These are phyloP conservation scores for Noctua pronuba DNA, from an alignment of 2,888 invertebrate genomes.

Conservation along the genomic window DNA sequence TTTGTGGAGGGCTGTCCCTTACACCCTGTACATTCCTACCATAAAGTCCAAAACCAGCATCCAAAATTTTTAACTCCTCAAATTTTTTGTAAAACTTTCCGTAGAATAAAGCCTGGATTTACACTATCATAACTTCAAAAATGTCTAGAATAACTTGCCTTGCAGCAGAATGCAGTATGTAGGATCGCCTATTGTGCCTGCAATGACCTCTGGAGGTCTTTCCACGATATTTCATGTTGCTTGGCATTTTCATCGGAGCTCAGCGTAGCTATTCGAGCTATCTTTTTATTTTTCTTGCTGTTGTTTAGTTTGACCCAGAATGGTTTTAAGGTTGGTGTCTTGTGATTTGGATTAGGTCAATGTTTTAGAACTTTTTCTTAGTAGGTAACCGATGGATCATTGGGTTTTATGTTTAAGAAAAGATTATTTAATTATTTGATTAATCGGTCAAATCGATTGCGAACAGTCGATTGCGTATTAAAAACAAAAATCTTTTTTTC, in stretches of 20 bases:
- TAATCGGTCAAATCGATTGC: not conserved
- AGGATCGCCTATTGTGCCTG: slow-evolving; percentile 51
- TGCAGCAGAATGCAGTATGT: slow-evolving; percentile 60
- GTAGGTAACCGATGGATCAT: not conserved
- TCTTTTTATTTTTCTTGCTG: slow-evolving; percentile 45
- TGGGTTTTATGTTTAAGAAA: not conserved
- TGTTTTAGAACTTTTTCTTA: not conserved
- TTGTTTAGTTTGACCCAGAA: slow-evolving; percentile 32
- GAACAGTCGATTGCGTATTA: not conserved
- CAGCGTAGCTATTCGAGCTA: slow-evolving; percentile 47
- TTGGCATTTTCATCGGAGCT: slow-evolving; percentile 64
- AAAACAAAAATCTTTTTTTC: not conserved
- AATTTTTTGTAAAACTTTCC: slow-evolving; percentile 30
- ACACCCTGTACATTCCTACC: no score
- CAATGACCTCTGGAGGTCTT: slow-evolving; percentile 62
- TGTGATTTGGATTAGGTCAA: not conserved
- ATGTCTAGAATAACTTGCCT: slow-evolving; percentile 53
- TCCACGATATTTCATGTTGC: slow-evolving; percentile 60
- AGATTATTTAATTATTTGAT: not conserved
- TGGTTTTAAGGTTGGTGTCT: slow-evolving; percentile 3
- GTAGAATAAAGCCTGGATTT: slow-evolving; percentile 50
- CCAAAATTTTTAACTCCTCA: slow-evolving; percentile 9
- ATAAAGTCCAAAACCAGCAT: slow-evolving; percentile 1
- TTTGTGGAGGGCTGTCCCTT: no score
- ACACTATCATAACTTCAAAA: slow-evolving; percentile 49